phyloP scores from a whole-genome alignment of 2,113 vertebrate species.

The Eira barbara region DNA sequence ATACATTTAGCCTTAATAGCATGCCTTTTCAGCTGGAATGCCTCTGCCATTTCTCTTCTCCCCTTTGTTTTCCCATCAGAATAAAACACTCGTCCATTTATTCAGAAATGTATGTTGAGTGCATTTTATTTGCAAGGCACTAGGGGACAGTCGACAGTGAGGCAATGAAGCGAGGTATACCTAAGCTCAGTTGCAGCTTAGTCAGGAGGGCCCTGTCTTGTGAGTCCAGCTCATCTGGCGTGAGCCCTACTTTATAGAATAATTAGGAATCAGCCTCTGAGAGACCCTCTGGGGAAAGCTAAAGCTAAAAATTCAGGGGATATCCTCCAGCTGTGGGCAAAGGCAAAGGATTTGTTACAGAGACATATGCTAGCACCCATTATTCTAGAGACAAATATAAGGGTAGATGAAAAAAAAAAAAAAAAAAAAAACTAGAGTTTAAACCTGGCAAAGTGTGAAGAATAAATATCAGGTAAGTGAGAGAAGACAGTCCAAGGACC shows the following conservation, averaged over 20 bases:
- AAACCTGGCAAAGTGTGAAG: not conserved
- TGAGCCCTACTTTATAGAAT: not conserved
- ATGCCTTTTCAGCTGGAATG: slow-evolving; percentile 51
- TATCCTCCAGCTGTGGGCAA: not conserved
- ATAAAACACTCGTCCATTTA: slow-evolving; percentile 43
- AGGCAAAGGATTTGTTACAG: not conserved
- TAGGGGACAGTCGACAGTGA: not conserved
- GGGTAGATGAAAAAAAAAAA: not conserved
- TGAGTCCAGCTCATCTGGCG: not conserved
- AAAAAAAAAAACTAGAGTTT: not conserved
- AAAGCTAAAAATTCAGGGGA: not conserved
- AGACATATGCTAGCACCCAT: not conserved
- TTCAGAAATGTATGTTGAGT: slow-evolving; percentile 10
- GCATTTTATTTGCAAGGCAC: slow-evolving; percentile 18
- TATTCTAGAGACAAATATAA: not conserved
- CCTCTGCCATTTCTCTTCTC: slow-evolving; percentile 48
- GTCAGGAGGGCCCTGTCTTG: not conserved
- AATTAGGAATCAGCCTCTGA: not conserved
- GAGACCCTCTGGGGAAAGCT: not conserved
- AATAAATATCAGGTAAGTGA: not conserved
- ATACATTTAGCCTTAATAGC: slow-evolving; percentile 61
- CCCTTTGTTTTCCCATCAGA: slow-evolving; percentile 52
- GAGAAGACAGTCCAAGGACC: not conserved
- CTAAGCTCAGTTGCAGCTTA: not conserved
- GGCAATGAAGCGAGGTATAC: not conserved